Evolutionary conservation across 2,797 vertebrate species (phyloP).

Genomic region (Melanotaenia trifasciata): DNA sequence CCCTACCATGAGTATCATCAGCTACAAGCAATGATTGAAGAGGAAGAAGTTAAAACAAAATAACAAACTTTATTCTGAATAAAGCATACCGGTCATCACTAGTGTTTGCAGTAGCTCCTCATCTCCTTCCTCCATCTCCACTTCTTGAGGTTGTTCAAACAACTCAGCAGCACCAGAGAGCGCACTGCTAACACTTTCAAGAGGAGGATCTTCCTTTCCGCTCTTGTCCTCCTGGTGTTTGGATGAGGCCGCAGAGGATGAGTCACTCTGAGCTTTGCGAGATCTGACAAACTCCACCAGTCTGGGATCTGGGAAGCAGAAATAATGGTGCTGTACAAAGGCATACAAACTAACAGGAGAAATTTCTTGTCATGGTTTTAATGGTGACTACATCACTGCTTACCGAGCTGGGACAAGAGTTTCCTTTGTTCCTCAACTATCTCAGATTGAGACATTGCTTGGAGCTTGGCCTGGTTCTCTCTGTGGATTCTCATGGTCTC

Average conservation of each 20-base stretch:
- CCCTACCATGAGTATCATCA: not conserved
- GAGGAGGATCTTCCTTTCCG: slow-evolving; percentile 43
- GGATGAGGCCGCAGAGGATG: slow-evolving; percentile 43
- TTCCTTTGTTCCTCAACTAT: slow-evolving; percentile 89
- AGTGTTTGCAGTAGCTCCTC: slow-evolving; percentile 45
- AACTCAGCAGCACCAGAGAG: slow-evolving; percentile 19
- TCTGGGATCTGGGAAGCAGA: slow-evolving; percentile 85
- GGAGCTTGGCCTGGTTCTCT: slow-evolving; percentile 90
- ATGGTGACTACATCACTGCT: slow-evolving; percentile 3
- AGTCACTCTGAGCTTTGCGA: slow-evolving; percentile 56
- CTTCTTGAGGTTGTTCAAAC: slow-evolving; percentile 55
- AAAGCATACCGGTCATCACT: slow-evolving; percentile 69
- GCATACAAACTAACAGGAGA: not conserved
- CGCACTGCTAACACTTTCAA: slow-evolving; percentile 37
- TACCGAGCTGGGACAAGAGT: slow-evolving; percentile 91
- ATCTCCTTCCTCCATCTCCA: slow-evolving; percentile 73
- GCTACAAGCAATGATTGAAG: not conserved
- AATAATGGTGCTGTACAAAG: slow-evolving; percentile 20
- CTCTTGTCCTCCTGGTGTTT: slow-evolving; percentile 44
- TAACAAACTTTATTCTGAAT: slow-evolving; percentile 6
- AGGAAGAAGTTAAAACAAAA: not conserved
- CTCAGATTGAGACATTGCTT: slow-evolving; percentile 86
- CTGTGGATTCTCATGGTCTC: slow-evolving; percentile 90
- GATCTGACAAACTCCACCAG: slow-evolving; percentile 91
- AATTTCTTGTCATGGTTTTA: not conserved